These are phyloP conservation scores for Anthonomus grandis DNA, from an alignment of 1,140 invertebrate species.

Conservation along the genomic window DNA sequence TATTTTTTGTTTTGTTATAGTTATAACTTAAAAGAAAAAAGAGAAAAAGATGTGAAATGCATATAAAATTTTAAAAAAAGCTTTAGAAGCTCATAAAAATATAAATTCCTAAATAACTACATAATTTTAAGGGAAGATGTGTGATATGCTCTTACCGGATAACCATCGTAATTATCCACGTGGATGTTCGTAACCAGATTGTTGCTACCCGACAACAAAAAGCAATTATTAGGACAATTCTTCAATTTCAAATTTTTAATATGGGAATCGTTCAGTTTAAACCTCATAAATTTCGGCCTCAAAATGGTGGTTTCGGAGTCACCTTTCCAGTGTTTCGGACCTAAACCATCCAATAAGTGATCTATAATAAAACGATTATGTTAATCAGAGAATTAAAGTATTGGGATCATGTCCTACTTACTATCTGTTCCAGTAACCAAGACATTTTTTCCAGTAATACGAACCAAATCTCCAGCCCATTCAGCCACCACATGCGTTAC, in stretches of 20 bases:
- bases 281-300: slow-evolving; percentile 12
- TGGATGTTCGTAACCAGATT: slow-evolving; percentile 5
- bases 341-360: slow-evolving; percentile 20
- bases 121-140: background rate
- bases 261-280: slow-evolving; percentile 9
- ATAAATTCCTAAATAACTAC: background rate
- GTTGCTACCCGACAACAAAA: background rate
- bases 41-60: too few species aligned
- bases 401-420: slow-evolving; percentile 7
- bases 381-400: background rate
- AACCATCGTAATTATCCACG: slow-evolving; percentile 19
- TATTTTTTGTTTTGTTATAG: too few species aligned
- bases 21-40: too few species aligned
- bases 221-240: slow-evolving; percentile 21
- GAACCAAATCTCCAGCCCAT: slow-evolving; percentile 12
- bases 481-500: slow-evolving; percentile 13
- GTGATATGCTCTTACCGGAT: slow-evolving; percentile 16
- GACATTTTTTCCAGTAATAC: slow-evolving; percentile 9
- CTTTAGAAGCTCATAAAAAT: background rate
- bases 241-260: slow-evolving; percentile 10
- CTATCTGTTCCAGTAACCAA: slow-evolving; percentile 7
- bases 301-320: background rate
- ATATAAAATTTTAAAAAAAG: background rate
- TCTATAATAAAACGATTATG: background rate
- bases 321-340: slow-evolving; percentile 17